Conservation (phyloP, 92 coral and sea anemone genomes). For the Phenganax stokvisi region DNA sequence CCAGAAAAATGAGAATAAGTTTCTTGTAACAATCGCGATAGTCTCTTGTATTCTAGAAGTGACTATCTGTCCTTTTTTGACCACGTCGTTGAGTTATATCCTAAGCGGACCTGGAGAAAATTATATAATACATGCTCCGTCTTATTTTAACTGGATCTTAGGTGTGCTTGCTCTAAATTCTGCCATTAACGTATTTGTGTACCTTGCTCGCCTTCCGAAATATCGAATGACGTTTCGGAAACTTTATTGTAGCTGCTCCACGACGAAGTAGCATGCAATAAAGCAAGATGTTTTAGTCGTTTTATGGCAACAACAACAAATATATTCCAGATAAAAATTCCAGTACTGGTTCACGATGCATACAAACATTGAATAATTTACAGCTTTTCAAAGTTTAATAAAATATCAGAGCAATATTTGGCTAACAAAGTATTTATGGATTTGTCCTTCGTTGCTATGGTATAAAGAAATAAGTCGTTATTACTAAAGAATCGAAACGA, state of each 20-base stretch:
- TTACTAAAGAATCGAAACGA: too few species aligned
- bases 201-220: conserved; percentile 16
- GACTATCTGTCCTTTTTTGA: not conserved
- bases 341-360: too few species aligned
- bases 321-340: too few species aligned
- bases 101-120: not conserved
- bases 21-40: conserved; percentile 14
- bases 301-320: too few species aligned
- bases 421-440: too few species aligned
- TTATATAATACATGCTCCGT: not conserved
- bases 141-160: not conserved
- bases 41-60: not conserved
- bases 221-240: conserved; percentile 9
- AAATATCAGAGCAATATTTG: too few species aligned
- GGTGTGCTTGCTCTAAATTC: not conserved
- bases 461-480: too few species aligned
- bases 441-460: too few species aligned
- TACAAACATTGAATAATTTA: too few species aligned
- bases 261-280: not conserved
- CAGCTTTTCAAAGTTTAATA: too few species aligned
- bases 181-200: conserved; percentile 12
- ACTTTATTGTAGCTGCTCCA: conserved; percentile 2
- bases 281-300: too few species aligned
- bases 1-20: conserved; percentile 4
- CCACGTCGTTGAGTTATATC: not conserved